A percentile compares a stretch with the other conserved stretches of the same genome.
Conservation (phyloP, 37 sponge, comb jelly and placozoan genomes). For the Crambe crambe region DNA sequence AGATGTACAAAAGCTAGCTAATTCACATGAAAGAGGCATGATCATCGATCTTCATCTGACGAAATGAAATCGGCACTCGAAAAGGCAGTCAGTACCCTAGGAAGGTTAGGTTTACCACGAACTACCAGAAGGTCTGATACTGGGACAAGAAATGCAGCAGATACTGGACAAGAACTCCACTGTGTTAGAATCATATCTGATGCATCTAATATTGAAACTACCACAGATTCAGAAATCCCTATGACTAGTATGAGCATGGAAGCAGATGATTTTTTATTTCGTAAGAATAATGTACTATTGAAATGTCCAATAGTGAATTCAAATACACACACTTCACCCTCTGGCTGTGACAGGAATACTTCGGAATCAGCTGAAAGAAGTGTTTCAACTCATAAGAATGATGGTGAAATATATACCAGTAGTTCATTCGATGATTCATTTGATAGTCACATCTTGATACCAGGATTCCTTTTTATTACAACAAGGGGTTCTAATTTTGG, state of each 20-base stretch:
- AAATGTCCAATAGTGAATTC: too few relatives aligned
- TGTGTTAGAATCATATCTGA: neutral
- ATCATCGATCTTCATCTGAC: too few relatives aligned
- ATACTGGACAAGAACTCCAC: neutral
- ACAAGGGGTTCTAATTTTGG: conserved; percentile 51
- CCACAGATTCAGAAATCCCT: neutral
- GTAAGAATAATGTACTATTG: conserved; percentile 60
- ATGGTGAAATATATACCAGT: neutral
- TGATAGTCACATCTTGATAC: conserved; percentile 18
- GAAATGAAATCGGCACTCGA: conserved; percentile 3
- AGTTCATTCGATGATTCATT: too few relatives aligned
- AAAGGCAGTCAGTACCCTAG: neutral
- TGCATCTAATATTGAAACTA: neutral
- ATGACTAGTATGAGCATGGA: too few relatives aligned
- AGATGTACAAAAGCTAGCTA: too few relatives aligned
- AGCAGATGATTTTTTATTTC: conserved; percentile 57
- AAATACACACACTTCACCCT: too few relatives aligned
- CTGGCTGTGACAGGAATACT: neutral
- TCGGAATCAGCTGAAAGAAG: neutral
- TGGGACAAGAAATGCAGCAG: neutral
- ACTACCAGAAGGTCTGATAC: neutral
- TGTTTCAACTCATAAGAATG: neutral
- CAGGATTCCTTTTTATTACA: conserved; percentile 61
- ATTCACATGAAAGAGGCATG: too few relatives aligned
- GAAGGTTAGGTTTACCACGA: too few relatives aligned